Evolutionary conservation across 92 coral and sea anemone genomes (phyloP).

Genomic region (Zoanthus sansibaricus): DNA sequence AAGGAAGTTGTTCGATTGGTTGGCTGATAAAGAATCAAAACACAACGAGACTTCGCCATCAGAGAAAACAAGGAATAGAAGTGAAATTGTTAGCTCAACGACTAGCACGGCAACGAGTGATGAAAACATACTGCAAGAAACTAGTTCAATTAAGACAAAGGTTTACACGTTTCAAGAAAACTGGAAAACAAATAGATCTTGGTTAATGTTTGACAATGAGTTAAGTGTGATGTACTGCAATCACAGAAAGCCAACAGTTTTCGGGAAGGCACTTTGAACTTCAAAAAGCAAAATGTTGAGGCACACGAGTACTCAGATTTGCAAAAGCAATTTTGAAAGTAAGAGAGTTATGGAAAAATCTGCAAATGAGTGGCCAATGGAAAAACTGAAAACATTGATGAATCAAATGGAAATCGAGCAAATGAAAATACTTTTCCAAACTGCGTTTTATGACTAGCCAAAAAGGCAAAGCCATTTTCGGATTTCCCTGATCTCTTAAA

Average conservation of each 20-base stretch:
- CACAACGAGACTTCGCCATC: not conserved
- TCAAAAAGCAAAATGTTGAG: conserved; percentile 33
- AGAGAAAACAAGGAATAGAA: not conserved
- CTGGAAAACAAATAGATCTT: conserved; percentile 5
- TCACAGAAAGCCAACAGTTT: conserved; percentile 39
- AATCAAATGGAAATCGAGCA: conserved; percentile 22
- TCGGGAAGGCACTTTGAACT: conserved; percentile 23
- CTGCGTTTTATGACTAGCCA: not conserved
- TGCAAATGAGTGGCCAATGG: conserved; percentile 16
- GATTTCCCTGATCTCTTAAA: conserved; percentile 7
- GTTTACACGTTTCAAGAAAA: conserved; percentile 27
- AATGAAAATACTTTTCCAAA: not conserved
- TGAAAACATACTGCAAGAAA: conserved; percentile 11
- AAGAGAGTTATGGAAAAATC: conserved; percentile 20
- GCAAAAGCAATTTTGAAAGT: conserved; percentile 26
- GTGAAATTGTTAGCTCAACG: conserved; percentile 8
- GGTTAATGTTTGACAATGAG: conserved; percentile 30
- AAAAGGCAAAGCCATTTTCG: not conserved
- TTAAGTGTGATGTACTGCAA: conserved; percentile 38
- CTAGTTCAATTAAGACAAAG: conserved; percentile 15
- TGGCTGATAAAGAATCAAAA: conserved; percentile 10
- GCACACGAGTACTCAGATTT: conserved; percentile 29
- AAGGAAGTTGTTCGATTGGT: not conserved
- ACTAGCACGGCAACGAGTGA: not conserved
- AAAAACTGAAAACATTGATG: conserved; percentile 14